phyloP scores from a whole-genome alignment of 2,113 vertebrate genomes.

The Pandion haliaetus region DNA sequence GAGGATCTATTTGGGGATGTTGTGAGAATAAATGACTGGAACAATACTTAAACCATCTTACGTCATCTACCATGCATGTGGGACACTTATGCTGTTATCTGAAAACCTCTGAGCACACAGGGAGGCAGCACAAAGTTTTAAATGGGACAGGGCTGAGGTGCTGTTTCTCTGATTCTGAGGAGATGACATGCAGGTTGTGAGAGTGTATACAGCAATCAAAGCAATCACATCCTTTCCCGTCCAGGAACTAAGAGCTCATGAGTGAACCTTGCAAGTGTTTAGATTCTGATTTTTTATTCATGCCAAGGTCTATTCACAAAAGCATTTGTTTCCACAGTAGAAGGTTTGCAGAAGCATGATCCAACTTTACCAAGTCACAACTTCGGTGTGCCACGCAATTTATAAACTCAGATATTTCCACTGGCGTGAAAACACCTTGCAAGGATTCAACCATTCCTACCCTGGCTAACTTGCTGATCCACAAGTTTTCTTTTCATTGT shows the following conservation, averaged over 20 bases:
- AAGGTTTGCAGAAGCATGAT: background rate
- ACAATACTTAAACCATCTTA: background rate
- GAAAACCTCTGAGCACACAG: background rate
- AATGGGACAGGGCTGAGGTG: background rate
- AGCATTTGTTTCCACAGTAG: background rate
- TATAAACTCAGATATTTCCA: background rate
- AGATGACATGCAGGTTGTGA: background rate
- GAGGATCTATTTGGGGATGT: background rate
- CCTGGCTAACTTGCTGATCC: background rate
- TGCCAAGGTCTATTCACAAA: background rate
- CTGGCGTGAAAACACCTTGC: background rate
- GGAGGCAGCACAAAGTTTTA: background rate
- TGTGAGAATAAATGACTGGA: background rate
- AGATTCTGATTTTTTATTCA: background rate
- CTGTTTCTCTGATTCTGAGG: background rate
- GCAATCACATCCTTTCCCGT: background rate
- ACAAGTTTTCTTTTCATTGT: background rate
- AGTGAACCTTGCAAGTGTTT: background rate
- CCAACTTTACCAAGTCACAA: background rate
- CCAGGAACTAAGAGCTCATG: background rate
- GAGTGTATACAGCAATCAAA: background rate
- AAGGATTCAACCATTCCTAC: background rate
- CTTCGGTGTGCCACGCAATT: background rate
- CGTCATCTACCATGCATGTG: rapidly evolving
- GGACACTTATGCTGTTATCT: background rate